phyloP scores from a whole-genome alignment of 2,888 invertebrate genomes.

The Hermaeophaga mercurialis region DNA sequence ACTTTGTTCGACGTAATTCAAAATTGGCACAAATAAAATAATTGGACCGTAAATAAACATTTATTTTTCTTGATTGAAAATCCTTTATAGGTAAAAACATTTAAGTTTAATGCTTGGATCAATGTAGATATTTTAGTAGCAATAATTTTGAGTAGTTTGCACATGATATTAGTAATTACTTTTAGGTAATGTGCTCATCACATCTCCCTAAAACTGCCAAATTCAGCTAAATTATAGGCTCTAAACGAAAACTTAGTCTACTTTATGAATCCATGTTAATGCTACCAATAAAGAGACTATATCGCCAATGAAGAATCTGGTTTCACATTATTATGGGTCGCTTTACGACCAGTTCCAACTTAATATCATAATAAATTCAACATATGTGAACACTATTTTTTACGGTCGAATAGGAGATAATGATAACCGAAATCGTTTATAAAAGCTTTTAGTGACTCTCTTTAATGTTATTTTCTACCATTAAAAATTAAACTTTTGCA shows the following conservation, averaged over 20 bases:
- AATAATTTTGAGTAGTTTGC: too few relatives aligned
- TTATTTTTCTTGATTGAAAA: too few relatives aligned
- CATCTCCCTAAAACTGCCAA: slow-evolving; percentile 43
- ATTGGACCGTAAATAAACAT: too few relatives aligned
- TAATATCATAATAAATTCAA: slow-evolving; percentile 57
- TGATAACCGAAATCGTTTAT: slow-evolving; percentile 45
- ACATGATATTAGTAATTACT: too few relatives aligned
- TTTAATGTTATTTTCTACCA: slow-evolving; percentile 43
- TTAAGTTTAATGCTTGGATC: too few relatives aligned
- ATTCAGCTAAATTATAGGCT: slow-evolving; percentile 15
- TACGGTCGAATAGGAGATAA: slow-evolving; percentile 45
- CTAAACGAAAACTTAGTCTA: slow-evolving; percentile 20
- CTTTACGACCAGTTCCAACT: slow-evolving; percentile 54
- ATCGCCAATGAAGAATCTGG: slow-evolving; percentile 47
- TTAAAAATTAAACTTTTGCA: slow-evolving; percentile 40
- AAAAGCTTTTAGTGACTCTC: slow-evolving; percentile 48
- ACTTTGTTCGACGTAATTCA: too few relatives aligned
- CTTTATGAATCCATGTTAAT: slow-evolving; percentile 27
- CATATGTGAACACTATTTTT: slow-evolving; percentile 56
- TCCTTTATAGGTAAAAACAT: too few relatives aligned
- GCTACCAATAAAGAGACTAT: slow-evolving; percentile 34
- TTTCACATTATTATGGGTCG: slow-evolving; percentile 44
- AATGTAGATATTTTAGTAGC: too few relatives aligned
- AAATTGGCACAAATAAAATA: too few relatives aligned
- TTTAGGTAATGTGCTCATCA: background rate